Conservation (phyloP, 1,140 invertebrate genomes). For the Riptortus pedestris region DNA sequence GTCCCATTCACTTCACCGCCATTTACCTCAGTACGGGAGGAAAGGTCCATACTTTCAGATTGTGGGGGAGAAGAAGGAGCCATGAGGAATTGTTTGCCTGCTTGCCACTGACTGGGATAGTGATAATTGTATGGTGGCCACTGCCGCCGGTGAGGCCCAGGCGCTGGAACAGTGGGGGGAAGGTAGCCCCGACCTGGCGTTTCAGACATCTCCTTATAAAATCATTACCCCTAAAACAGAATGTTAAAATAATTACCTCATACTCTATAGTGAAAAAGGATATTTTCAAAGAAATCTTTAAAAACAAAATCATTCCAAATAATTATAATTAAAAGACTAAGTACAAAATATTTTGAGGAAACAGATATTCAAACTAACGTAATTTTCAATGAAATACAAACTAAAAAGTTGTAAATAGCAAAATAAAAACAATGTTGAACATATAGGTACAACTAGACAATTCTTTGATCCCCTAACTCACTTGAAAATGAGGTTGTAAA, state of each 20-base stretch:
- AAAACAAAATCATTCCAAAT: too few relatives aligned
- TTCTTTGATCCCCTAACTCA: too few relatives aligned
- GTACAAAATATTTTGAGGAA: too few relatives aligned
- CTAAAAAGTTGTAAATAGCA: not conserved
- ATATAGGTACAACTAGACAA: too few relatives aligned
- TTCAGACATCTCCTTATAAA: constrained; percentile 5
- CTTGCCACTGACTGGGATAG: constrained; percentile 7
- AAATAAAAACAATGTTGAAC: not conserved
- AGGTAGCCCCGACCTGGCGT: constrained; percentile 14
- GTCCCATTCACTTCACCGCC: constrained; percentile 23
- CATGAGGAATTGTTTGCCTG: not conserved
- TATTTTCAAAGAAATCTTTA: too few relatives aligned
- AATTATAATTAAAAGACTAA: too few relatives aligned
- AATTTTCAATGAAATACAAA: not conserved
- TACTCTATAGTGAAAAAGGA: too few relatives aligned
- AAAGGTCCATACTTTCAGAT: constrained; percentile 23
- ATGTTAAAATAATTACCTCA: too few relatives aligned
- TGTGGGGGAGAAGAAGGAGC: constrained; percentile 18
- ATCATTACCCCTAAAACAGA: not conserved
- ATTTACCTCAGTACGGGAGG: constrained; percentile 17
- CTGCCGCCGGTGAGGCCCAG: constrained; percentile 9
- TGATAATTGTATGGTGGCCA: constrained; percentile 12
- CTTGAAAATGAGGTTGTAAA: too few relatives aligned
- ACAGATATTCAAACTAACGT: too few relatives aligned
- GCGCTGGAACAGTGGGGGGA: constrained; percentile 10